These are phyloP conservation scores for Ephestia elutella DNA, from an alignment of 1,140 invertebrate species.

Conservation along the genomic window DNA sequence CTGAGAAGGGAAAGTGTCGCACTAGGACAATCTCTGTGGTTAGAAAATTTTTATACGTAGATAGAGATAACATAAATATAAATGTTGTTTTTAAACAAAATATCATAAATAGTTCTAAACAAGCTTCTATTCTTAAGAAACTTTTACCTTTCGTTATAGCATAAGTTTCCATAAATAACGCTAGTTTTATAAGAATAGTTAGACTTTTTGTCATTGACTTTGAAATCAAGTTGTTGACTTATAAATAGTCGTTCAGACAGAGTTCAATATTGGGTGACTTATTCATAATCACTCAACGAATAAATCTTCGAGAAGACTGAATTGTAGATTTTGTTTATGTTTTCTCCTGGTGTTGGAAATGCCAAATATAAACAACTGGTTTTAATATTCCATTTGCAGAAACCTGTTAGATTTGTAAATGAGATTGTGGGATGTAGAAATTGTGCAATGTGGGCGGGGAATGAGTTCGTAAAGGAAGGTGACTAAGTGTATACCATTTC, in stretches of 20 bases:
- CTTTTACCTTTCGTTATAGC: no score
- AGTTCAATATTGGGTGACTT: no score
- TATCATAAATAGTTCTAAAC: no score
- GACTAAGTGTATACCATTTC: not conserved
- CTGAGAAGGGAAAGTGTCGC: slow-evolving; percentile 17
- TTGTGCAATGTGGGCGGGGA: not conserved
- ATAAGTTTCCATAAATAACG: no score
- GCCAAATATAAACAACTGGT: not conserved
- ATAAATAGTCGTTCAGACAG: no score
- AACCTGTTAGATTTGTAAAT: slow-evolving; percentile 5
- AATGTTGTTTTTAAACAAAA: no score
- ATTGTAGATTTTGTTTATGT: no score
- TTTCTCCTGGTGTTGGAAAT: not conserved
- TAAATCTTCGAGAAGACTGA: no score
- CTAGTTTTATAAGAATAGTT: no score
- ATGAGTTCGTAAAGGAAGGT: not conserved
- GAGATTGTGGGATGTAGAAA: slow-evolving; percentile 2
- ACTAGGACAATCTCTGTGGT: not conserved
- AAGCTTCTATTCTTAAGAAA: no score
- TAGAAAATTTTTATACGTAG: not conserved
- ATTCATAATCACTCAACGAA: no score
- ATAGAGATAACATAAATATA: not conserved
- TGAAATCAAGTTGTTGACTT: no score
- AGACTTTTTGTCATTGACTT: not conserved
- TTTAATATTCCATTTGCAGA: slow-evolving; percentile 2